Base-by-base conservation (phyloP, 2,888 invertebrate genomes). In the Troilus luridus region DNA sequence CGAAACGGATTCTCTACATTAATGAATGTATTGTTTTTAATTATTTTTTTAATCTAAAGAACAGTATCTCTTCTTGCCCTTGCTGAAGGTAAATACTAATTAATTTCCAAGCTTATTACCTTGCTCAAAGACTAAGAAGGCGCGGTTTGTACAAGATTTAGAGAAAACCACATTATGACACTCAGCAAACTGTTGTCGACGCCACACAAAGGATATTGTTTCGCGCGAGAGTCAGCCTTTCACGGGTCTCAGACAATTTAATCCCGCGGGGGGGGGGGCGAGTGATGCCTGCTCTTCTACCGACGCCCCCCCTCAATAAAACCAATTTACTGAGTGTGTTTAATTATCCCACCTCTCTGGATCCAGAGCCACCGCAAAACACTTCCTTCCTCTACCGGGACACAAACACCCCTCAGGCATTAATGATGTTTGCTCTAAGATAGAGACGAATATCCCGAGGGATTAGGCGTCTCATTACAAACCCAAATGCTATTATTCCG, bases 301-400 rank as follows among this genome's bases (percentile, higher is more conserved):
- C 59, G 14, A 10, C 59, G 12, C 19, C 72, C 41, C 24, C 27
- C 72, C 72, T 77, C 72, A 77, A 77, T 77, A 77, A 77, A 77
- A 77, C 72, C 72, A 77, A 77, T 77, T 77, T 77, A 41, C 72
- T 77, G 72, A 77, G 72, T 77, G 72, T 77, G 27, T 77, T 77
- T 77, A 77, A 77, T 77, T 77, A 77, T 77, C 72, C 41, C 72
- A 77, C 72, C 72, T 77, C 72, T 67, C 14, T n/a, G 64, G 64
- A 64, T 64, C n/a, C 64, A n/a, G 27, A 41, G 72, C 72, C 72
- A 77, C 72, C 67, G 41, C 72, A 41, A 77, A 77, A 41, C 72
- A 77, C 27, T 67, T 67, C 24, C 67, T 67, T 67, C 67, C 24
- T 14, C 12, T 24, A 19, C 17, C 14, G 72, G 12, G 72, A 77